Evolutionary conservation across 23 tunicate species (phyloP).

Genomic region (Phallusia fumigata): DNA sequence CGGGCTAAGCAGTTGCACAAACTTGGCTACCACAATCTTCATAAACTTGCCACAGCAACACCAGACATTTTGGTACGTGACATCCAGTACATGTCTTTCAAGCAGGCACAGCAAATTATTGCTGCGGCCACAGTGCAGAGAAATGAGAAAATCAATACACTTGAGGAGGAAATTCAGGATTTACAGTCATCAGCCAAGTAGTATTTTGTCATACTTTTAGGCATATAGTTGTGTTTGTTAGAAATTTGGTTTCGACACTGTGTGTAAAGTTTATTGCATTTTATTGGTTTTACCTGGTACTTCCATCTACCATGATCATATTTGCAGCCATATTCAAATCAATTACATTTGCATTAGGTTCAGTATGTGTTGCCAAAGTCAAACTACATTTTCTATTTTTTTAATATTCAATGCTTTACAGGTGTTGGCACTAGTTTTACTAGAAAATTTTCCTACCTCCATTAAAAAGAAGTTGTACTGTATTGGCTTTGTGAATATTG

Average conservation of each 20-base stretch:
- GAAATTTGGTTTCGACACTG: too few species aligned
- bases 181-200: neutral
- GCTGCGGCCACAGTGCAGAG: constrained; percentile 82
- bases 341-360: too few species aligned
- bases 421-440: too few species aligned
- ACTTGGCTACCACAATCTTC: constrained; percentile 64
- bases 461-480: neutral
- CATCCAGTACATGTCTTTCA: constrained; percentile 66
- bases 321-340: too few species aligned
- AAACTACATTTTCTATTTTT: too few species aligned
- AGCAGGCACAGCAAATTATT: constrained; percentile 76
- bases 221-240: too few species aligned
- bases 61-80: constrained; percentile 18
- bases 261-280: too few species aligned
- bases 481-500: neutral
- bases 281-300: too few species aligned
- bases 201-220: too few species aligned
- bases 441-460: neutral
- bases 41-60: constrained; percentile 53
- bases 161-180: constrained; percentile 11
- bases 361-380: too few species aligned
- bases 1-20: constrained; percentile 91
- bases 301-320: too few species aligned
- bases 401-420: too few species aligned
- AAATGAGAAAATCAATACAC: constrained; percentile 1